Conservation (phyloP, 2,888 invertebrate genomes). For the Laspeyria flexula region DNA sequence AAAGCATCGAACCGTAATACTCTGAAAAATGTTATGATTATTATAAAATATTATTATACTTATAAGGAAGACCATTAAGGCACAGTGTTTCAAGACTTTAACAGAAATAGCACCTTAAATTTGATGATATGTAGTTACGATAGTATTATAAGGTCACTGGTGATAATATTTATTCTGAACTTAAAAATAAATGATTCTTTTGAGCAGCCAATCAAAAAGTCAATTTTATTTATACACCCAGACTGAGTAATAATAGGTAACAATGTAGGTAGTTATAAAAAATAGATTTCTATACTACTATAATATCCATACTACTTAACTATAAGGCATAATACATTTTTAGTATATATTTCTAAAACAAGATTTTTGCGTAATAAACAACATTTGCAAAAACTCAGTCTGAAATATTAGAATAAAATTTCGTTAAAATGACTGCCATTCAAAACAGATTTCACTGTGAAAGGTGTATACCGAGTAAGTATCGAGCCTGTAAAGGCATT, state of each 20-base stretch:
- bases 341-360: too few species aligned
- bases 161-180: slow-evolving; percentile 11
- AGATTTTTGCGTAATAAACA: too few species aligned
- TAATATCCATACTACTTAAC: too few species aligned
- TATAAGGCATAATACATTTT: too few species aligned
- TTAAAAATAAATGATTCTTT: neutral
- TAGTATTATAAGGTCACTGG: slow-evolving; percentile 39
- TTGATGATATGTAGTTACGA: slow-evolving; percentile 32
- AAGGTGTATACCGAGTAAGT: neutral
- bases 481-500: neutral
- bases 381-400: too few species aligned
- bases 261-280: too few species aligned
- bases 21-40: slow-evolving; percentile 51
- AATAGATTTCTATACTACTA: too few species aligned
- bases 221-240: neutral
- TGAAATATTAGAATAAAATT: neutral
- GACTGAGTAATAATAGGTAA: too few species aligned
- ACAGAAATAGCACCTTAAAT: slow-evolving; percentile 65
- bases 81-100: slow-evolving; percentile 54
- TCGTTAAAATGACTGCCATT: neutral
- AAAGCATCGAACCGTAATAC: slow-evolving; percentile 84
- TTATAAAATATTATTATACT: slow-evolving; percentile 51
- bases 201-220: neutral
- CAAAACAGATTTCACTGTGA: neutral
- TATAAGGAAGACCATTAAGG: slow-evolving; percentile 76